Evolutionary conservation across 2,113 vertebrate genomes (phyloP), one percentile per base, ranked within the genome.

Genomic region (Cisticola juncidis): DNA sequence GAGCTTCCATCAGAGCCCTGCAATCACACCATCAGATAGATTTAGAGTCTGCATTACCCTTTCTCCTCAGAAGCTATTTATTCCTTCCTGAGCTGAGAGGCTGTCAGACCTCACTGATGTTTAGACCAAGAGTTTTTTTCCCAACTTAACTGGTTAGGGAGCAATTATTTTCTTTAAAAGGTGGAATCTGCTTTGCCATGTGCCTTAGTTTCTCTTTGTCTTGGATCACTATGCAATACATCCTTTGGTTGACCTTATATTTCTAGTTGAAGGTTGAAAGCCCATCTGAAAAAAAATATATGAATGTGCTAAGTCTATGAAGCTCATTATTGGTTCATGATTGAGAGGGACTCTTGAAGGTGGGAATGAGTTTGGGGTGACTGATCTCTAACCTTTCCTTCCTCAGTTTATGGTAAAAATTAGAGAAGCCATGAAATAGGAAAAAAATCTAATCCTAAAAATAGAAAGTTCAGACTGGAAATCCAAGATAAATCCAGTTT

Each of bases 41-140:
- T 96, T 97, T 88, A 93, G 79, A 93, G 72, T 57, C 38, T 1
- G 0, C 62, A 90, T 90, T 91, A 88, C 50, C 62, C 50, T 94
- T 94, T 96, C 89, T 96, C 42, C 69, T 95, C 62, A 86, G 80
- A 86, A 92, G 68, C 42, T 65, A 88, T 95, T 95, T 86, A 92
- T 96, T 92, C 71, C 62, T 71, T 90, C 68, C 45, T 83, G 68
- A 96, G 66, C 45, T 94, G 94, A 94, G 93, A 90, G 56, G 80
- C 64, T 95, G 71, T 93, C 88, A 95, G 76, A 73, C 51, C 29
- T 94, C 50, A 69, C 70, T 77, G 82, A 93, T 45, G 79, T 92
- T 94, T 90, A 92, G 25, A 83, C 21, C 33, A 69, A 36, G 20
- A 91, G 22, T 23, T 53, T 85, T 85, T 87, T 69, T 40, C 28